Percentiles rank a stretch among this genome's conserved stretches.
Evolutionary conservation across 2,113 vertebrate genomes (phyloP).

Genomic region (Pterocles orientalis): DNA sequence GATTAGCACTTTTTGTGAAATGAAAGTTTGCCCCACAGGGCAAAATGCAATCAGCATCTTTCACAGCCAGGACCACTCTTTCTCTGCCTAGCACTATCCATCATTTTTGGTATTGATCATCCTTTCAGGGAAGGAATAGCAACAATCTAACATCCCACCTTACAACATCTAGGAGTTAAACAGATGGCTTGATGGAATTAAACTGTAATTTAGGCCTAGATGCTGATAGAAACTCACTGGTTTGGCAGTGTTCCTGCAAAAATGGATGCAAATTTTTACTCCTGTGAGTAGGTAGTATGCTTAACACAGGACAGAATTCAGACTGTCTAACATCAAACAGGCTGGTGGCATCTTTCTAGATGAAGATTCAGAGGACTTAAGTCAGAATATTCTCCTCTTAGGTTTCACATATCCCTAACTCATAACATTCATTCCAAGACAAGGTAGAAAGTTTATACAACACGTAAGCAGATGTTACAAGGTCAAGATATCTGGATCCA

Average conservation of each 20-base stretch:
- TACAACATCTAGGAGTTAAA: neutral
- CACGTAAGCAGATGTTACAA: neutral
- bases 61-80: neutral
- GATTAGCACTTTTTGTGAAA: slow-evolving; percentile 9
- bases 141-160: neutral
- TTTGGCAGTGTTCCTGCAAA: neutral
- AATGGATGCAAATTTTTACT: neutral
- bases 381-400: neutral
- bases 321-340: neutral
- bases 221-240: neutral
- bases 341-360: neutral
- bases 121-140: neutral
- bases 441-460: neutral
- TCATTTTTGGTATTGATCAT: neutral
- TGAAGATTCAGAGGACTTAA: neutral
- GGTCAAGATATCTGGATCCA: neutral
- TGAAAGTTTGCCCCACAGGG: neutral
- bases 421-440: neutral
- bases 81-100: neutral
- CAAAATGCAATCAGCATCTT: neutral
- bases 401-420: neutral
- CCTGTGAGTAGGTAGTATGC: neutral
- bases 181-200: neutral
- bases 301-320: neutral
- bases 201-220: neutral